Percentiles rank a stretch among this genome's conserved stretches.
These are phyloP conservation scores for Drosophila triauraria DNA, from an alignment of 1,140 invertebrate genomes.

Conservation along the genomic window DNA sequence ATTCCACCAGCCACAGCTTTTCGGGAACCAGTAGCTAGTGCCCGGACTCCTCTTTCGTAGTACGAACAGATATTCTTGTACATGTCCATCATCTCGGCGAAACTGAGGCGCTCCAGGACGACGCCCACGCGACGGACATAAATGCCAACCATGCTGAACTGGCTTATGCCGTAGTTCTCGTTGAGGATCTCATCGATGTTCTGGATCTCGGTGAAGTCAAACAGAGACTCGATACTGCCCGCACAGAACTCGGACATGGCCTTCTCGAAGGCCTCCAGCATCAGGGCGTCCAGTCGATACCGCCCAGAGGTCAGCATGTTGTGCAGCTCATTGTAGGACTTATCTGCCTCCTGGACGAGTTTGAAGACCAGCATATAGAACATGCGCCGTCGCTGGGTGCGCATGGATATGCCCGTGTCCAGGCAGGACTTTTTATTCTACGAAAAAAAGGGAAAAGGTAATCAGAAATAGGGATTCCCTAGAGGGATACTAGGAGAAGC, in stretches of 20 bases:
- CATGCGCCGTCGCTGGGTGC: conserved; percentile 83
- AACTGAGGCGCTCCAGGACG: conserved; percentile 92
- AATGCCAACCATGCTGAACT: conserved; percentile 88
- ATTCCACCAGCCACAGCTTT: conserved; percentile 60
- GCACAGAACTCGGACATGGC: conserved; percentile 86
- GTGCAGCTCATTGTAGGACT: conserved; percentile 87
- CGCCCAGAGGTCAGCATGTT: conserved; percentile 86
- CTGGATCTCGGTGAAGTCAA: conserved; percentile 88
- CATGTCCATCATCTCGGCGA: conserved; percentile 91
- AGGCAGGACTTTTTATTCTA: conserved; percentile 70
- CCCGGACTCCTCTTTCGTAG: conserved; percentile 85
- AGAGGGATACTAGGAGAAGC: background rate
- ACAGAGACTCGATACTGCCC: conserved; percentile 87
- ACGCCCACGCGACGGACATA: conserved; percentile 93
- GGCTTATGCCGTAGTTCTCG: conserved; percentile 84
- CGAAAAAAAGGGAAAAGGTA: background rate
- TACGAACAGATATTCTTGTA: conserved; percentile 89
- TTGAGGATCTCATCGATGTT: conserved; percentile 75
- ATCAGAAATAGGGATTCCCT: background rate
- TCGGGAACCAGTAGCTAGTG: conserved; percentile 53
- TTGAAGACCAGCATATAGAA: conserved; percentile 88
- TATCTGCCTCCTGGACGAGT: conserved; percentile 89
- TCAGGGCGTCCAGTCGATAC: conserved; percentile 86
- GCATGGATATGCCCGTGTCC: conserved; percentile 65
- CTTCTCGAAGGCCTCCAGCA: conserved; percentile 86